phyloP scores from a whole-genome alignment of 2,797 vertebrate genomes.

The Chaunax sp. region DNA sequence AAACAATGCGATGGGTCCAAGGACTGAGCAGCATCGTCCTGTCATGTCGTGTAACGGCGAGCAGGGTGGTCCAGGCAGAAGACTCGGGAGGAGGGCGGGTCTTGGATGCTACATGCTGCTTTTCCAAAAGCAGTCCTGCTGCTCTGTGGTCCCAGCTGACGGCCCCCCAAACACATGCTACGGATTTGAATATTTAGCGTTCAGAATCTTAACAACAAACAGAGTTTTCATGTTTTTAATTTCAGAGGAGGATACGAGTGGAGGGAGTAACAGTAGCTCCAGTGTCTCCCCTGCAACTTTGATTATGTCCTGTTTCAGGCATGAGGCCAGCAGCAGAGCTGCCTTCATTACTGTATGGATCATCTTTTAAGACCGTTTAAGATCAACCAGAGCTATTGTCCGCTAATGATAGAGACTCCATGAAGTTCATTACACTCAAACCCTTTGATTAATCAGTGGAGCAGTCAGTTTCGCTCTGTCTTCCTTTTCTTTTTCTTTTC shows the following conservation, averaged over 20 bases:
- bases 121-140: constrained; percentile 58
- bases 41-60: constrained; percentile 88
- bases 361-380: constrained; percentile 88
- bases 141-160: constrained; percentile 61
- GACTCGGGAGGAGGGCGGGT: constrained; percentile 65
- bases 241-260: constrained; percentile 22
- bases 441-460: constrained; percentile 67
- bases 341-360: constrained; percentile 88
- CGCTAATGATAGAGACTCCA: constrained; percentile 72
- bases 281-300: constrained; percentile 68
- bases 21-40: constrained; percentile 88
- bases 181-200: constrained; percentile 69
- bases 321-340: constrained; percentile 69
- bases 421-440: constrained; percentile 80
- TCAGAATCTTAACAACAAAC: constrained; percentile 54
- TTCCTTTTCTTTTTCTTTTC: background rate
- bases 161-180: constrained; percentile 55
- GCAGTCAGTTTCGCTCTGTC: constrained; percentile 14
- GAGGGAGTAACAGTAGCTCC: constrained; percentile 53
- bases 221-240: constrained; percentile 35
- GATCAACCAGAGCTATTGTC: constrained; percentile 77
- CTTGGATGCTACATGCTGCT: constrained; percentile 65
- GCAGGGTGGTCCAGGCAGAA: constrained; percentile 91
- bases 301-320: constrained; percentile 80
- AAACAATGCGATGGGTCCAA: constrained; percentile 93